These are phyloP conservation scores for Drosophila erecta DNA, from an alignment of 1,140 invertebrate genomes.

Conservation along the genomic window DNA sequence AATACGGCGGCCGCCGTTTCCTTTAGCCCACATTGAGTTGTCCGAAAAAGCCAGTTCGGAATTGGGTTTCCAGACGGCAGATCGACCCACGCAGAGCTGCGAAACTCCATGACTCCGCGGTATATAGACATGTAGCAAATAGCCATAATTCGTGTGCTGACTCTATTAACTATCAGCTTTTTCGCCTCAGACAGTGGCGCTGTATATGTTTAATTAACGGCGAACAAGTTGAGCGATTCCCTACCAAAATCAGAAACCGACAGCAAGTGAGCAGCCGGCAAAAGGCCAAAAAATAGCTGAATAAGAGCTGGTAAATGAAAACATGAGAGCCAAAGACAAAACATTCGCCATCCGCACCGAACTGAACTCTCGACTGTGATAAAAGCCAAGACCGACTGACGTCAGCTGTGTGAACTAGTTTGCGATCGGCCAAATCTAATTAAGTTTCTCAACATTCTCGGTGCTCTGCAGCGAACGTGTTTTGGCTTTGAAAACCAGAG, in stretches of 20 bases:
- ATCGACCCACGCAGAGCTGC: conserved; percentile 30
- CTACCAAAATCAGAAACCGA: conserved; percentile 34
- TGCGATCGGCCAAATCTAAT: conserved; percentile 70
- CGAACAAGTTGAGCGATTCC: conserved; percentile 53
- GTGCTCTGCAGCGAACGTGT: conserved; percentile 50
- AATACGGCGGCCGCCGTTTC: conserved; percentile 66
- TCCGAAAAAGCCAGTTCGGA: conserved; percentile 57
- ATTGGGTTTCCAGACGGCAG: conserved; percentile 70
- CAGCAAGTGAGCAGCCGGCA: conserved; percentile 43
- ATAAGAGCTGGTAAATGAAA: conserved; percentile 18
- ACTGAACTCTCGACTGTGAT: conserved; percentile 32
- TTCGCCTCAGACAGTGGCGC: conserved; percentile 24
- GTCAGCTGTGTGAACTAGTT: conserved; percentile 70
- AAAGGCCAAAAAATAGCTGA: conserved; percentile 21
- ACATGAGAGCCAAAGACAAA: conserved; percentile 41
- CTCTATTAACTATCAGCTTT: conserved; percentile 45
- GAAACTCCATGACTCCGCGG: conserved; percentile 38
- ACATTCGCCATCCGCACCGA: conserved; percentile 1
- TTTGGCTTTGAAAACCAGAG: conserved; percentile 49
- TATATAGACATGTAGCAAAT: background rate
- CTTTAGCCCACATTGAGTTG: conserved; percentile 73
- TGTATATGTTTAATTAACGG: conserved; percentile 72
- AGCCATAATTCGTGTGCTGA: conserved; percentile 27
- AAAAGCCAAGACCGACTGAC: conserved; percentile 31
- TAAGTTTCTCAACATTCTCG: conserved; percentile 55